phyloP scores from a whole-genome alignment of 2,113 vertebrate genomes.

The Sapayoa aenigma region DNA sequence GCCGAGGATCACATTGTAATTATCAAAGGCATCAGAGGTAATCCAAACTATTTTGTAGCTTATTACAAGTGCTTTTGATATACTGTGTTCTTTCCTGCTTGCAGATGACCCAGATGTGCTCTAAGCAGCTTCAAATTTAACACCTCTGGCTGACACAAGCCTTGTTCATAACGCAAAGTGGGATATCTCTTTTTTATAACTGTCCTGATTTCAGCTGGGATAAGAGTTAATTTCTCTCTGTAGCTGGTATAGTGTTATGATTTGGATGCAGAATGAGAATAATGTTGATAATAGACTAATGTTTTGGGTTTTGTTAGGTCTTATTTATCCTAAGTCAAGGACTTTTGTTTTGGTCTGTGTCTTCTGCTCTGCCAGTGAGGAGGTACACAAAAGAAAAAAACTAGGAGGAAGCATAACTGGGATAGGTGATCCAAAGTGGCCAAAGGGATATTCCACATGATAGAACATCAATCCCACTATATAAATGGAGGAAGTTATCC shows the following conservation, averaged over 20 bases:
- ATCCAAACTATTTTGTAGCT: not conserved
- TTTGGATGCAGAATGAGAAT: not conserved
- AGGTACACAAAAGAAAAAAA: not conserved
- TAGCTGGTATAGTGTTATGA: not conserved
- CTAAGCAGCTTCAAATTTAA: not conserved
- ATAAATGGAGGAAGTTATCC: not conserved
- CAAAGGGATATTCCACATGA: not conserved
- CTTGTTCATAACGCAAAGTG: not conserved
- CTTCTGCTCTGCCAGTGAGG: not conserved
- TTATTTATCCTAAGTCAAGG: not conserved
- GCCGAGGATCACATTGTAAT: slow-evolving; percentile 25
- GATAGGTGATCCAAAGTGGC: not conserved
- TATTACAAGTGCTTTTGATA: not conserved
- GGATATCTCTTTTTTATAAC: not conserved
- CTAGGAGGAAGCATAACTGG: not conserved
- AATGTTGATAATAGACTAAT: not conserved
- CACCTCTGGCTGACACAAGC: not conserved
- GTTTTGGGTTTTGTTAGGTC: not conserved
- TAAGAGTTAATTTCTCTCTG: not conserved
- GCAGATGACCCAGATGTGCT: not conserved
- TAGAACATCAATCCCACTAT: too few species aligned
- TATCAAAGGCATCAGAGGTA: slow-evolving; percentile 10
- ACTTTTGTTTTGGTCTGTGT: not conserved
- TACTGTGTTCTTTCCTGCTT: not conserved
- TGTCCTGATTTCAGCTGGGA: not conserved